These are phyloP conservation scores for Lomographa bimaculata DNA, from an alignment of 2,888 invertebrate genomes.

Conservation along the genomic window DNA sequence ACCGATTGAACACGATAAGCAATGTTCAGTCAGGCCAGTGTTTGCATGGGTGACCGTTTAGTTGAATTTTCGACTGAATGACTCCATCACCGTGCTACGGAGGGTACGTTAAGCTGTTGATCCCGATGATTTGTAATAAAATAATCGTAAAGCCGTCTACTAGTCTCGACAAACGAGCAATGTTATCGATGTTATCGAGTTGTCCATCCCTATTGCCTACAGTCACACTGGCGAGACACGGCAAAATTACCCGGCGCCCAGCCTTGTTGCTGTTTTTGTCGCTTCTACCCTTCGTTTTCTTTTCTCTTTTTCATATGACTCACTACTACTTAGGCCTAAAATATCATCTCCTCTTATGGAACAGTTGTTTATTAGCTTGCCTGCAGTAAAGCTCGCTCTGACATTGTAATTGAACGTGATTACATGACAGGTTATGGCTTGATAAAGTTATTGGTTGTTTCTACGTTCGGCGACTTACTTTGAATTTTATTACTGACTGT, in stretches of 20 bases:
- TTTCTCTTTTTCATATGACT: constrained; percentile 67
- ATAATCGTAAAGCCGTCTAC: too few species aligned
- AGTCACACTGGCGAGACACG: constrained; percentile 48
- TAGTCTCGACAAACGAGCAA: too few species aligned
- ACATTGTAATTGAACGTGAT: constrained; percentile 18
- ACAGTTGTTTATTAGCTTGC: constrained; percentile 36
- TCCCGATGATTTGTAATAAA: too few species aligned
- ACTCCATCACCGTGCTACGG: too few species aligned
- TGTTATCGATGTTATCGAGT: too few species aligned
- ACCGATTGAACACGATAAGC: too few species aligned
- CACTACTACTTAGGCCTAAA: constrained; percentile 60
- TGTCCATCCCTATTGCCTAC: constrained; percentile 13
- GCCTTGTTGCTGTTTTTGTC: constrained; percentile 61
- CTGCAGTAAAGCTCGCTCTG: constrained; percentile 24
- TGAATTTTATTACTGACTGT: too few species aligned
- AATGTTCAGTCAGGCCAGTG: too few species aligned
- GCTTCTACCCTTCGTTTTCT: constrained; percentile 45
- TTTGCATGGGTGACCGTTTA: too few species aligned
- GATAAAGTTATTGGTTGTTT: constrained; percentile 4
- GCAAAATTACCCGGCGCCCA: constrained; percentile 78
- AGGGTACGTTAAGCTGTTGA: too few species aligned
- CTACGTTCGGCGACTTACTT: too few species aligned
- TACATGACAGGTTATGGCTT: constrained; percentile 20
- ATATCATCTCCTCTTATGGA: constrained; percentile 43
- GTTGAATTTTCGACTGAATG: too few species aligned